phyloP scores from a whole-genome alignment of 1,140 invertebrate species.

The Sycophila sp. region DNA sequence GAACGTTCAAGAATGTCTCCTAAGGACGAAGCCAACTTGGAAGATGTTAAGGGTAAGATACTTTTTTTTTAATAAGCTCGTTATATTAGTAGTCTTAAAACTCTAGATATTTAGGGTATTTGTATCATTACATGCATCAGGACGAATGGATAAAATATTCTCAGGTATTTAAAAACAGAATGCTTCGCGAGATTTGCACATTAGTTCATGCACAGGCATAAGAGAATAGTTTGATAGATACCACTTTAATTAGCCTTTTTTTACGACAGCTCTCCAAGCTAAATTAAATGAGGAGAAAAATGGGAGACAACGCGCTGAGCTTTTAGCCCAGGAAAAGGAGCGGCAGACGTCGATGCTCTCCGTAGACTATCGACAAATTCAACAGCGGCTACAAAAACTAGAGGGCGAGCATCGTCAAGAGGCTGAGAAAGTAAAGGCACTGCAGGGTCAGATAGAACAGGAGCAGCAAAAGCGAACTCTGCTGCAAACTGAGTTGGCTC shows the following conservation, averaged over 20 bases:
- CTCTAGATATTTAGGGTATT: conserved; percentile 10
- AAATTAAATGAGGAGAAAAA: conserved; percentile 92
- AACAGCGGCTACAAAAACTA: conserved; percentile 87
- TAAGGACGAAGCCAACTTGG: conserved; percentile 89
- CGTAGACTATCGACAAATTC: conserved; percentile 92
- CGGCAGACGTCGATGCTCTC: conserved; percentile 93
- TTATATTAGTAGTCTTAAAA: background rate
- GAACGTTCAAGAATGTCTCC: conserved; percentile 84
- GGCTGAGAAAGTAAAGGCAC: conserved; percentile 84
- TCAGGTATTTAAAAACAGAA: conserved; percentile 66
- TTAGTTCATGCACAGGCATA: no score
- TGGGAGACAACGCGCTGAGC: conserved; percentile 83
- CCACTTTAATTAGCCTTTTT: background rate
- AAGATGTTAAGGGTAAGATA: conserved; percentile 85
- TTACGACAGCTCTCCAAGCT: conserved; percentile 80
- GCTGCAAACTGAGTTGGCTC: conserved; percentile 78
- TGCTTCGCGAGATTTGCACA: no score
- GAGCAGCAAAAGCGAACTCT: conserved; percentile 83
- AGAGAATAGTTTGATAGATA: no score
- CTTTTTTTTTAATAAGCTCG: background rate
- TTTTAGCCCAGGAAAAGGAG: conserved; percentile 89
- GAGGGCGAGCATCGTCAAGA: conserved; percentile 91
- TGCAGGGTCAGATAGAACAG: conserved; percentile 88
- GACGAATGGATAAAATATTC: conserved; percentile 64
- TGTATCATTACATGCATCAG: conserved; percentile 52